phyloP scores from a whole-genome alignment of 2,888 invertebrate species.

The Morinoia aosen region DNA sequence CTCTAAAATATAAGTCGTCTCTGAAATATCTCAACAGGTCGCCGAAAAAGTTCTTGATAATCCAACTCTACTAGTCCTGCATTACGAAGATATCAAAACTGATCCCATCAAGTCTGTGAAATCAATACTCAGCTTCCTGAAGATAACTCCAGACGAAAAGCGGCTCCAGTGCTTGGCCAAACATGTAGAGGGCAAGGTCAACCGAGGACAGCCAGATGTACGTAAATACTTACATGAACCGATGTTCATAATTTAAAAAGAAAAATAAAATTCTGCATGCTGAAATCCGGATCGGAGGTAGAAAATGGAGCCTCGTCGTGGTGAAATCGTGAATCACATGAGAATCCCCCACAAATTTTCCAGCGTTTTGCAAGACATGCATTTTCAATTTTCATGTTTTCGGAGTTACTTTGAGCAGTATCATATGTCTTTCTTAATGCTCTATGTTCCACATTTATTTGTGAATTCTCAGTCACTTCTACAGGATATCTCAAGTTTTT shows the following conservation, averaged over 20 bases:
- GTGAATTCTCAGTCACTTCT: no score
- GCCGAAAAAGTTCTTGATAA: background rate
- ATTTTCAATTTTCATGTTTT: no score
- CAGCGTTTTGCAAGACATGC: no score
- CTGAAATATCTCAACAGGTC: background rate
- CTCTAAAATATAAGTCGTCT: no score
- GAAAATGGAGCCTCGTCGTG: background rate
- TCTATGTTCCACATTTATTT: no score
- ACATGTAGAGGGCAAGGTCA: conserved; percentile 49
- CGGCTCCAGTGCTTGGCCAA: conserved; percentile 44
- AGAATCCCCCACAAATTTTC: no score
- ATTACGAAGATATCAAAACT: conserved; percentile 69
- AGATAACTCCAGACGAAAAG: background rate
- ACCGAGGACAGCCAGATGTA: conserved; percentile 19
- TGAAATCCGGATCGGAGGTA: background rate
- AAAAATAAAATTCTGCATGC: background rate
- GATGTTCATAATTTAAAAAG: background rate
- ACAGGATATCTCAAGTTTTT: no score
- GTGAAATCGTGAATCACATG: no score
- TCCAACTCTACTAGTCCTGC: conserved; percentile 68
- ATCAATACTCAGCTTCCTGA: conserved; percentile 44
- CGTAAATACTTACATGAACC: background rate
- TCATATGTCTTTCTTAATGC: no score
- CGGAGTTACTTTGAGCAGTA: no score
- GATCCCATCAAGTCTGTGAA: conserved; percentile 33